Evolutionary conservation across 2,113 vertebrate genomes (phyloP), one percentile per base, ranked within the genome.

Genomic region (Opisthocomus hoazin): DNA sequence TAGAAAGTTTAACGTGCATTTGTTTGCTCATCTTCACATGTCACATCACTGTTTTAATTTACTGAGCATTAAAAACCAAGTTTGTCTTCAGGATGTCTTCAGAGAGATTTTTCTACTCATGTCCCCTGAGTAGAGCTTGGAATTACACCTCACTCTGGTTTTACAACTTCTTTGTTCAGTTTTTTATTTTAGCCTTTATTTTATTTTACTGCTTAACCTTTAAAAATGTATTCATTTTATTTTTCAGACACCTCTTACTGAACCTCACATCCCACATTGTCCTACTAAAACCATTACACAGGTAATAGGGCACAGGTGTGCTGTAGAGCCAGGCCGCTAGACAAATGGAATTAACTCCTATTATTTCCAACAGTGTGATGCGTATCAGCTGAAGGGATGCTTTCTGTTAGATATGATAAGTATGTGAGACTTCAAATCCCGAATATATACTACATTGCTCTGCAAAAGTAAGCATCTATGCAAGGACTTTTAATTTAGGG

Each of bases 211-310:
- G 54, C 82, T 79, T 36, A 69, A 97, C 90, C 89, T 97, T 92
- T 96, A 97, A 96, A 97, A 97, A 96, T 96, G 78, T 95, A 88
- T 92, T 98, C 39, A 91, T 98, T 98, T 99, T 98, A 98, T 99
- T 99, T 99, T 99, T 98, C 99, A 99, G 99, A 99, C 98, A 97
- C 98, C 98, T 96, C 98, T 99, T 97, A 98, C 97, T 98, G 98
- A 99, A 98, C 98, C 98, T 97, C 98, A 98, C 96, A 98, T 98
- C 97, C 97, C 99, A 98, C 96, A 98, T 92, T 98, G 97, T 94
- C 98, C 98, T 97, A 95, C 97, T 98, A 99, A 98, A 99, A 98
- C 97, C 97, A 98, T 98, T 98, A 97, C 97, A 90, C 98, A 99
- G 99, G 99, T 99, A 99, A 97, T 97, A 97, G 97, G 97, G 93